phyloP scores from a whole-genome alignment of 2,797 vertebrate genomes.

The Pteronotus mesoamericanus region DNA sequence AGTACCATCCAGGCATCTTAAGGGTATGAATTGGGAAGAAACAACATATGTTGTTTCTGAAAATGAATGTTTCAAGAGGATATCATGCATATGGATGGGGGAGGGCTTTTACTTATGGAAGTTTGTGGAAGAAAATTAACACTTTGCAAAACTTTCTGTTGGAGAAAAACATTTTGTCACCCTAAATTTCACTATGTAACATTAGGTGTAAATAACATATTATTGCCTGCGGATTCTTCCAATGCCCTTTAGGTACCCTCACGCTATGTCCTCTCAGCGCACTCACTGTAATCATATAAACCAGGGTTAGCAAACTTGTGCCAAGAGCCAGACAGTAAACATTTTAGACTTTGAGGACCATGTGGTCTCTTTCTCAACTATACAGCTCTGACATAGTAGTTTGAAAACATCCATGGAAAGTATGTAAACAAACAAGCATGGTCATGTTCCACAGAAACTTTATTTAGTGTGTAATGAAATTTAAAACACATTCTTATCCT shows the following conservation, averaged over 20 bases:
- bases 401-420: neutral
- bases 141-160: neutral
- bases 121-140: slow-evolving; percentile 1
- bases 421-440: neutral
- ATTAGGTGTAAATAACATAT: neutral
- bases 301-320: neutral
- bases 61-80: neutral
- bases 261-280: neutral
- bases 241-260: neutral
- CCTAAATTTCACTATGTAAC: neutral
- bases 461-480: neutral
- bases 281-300: neutral
- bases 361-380: neutral
- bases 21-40: neutral
- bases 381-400: neutral
- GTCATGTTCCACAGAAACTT: neutral
- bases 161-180: neutral
- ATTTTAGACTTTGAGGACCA: neutral
- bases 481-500: neutral
- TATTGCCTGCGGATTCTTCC: neutral
- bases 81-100: neutral
- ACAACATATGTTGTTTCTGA: neutral
- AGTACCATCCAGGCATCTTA: neutral
- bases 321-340: neutral
- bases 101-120: neutral